Percentiles rank a stretch among this genome's conserved stretches.
Evolutionary conservation across 2,113 vertebrate species (phyloP).

Genomic region (Accipiter cooperii): DNA sequence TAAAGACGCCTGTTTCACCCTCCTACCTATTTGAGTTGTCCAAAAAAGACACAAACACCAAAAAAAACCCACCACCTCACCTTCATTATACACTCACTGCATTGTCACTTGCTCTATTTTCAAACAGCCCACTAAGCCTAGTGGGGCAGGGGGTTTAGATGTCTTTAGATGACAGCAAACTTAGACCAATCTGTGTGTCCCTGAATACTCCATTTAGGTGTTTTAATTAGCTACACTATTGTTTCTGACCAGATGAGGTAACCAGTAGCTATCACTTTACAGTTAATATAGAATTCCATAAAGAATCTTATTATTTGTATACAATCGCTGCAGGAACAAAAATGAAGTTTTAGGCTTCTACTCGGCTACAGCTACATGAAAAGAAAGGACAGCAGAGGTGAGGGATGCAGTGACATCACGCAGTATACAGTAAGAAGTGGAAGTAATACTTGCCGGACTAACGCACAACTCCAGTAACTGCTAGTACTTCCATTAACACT

Average conservation of each 20-base stretch:
- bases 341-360: background rate
- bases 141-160: background rate
- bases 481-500: background rate
- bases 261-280: background rate
- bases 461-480: background rate
- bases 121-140: background rate
- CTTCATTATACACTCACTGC: background rate
- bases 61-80: fast-evolving
- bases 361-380: background rate
- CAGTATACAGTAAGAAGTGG: background rate
- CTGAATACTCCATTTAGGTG: background rate
- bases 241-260: background rate
- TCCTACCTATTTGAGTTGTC: background rate
- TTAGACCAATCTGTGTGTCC: background rate
- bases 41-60: background rate
- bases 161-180: background rate
- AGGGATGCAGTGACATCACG: background rate
- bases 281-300: background rate
- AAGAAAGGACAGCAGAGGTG: background rate
- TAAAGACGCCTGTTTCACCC: background rate
- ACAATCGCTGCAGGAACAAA: background rate
- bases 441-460: background rate
- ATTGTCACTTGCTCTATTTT: background rate
- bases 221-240: background rate
- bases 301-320: background rate